phyloP scores from a whole-genome alignment of 2,888 invertebrate genomes.

The Drosophila sordidula region DNA sequence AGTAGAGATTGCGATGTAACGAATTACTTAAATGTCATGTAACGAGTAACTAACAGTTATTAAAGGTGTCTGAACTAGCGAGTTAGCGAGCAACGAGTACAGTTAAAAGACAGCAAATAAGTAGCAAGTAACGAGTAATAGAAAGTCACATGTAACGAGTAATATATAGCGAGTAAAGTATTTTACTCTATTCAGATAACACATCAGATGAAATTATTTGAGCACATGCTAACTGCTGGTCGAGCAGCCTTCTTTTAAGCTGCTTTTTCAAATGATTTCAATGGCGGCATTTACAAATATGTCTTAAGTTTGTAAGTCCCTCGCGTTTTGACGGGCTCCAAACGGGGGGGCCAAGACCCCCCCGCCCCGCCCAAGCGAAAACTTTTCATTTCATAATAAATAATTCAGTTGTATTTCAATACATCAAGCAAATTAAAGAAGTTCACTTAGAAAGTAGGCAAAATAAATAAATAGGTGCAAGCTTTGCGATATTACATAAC shows the following conservation, averaged over 20 bases:
- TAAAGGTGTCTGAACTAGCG: neutral
- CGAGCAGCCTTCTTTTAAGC: too few species aligned
- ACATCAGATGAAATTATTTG: neutral
- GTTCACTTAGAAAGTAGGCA: slow-evolving; percentile 55
- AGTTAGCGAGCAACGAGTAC: neutral
- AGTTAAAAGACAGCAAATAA: too few species aligned
- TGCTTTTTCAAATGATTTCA: neutral
- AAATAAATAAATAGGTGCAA: slow-evolving; percentile 59
- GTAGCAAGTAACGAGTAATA: too few species aligned
- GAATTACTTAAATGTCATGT: neutral
- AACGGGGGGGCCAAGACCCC: neutral
- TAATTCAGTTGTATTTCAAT: slow-evolving; percentile 59
- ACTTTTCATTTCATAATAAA: slow-evolving; percentile 53
- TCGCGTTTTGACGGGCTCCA: neutral
- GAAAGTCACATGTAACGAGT: too few species aligned
- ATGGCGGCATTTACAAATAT: slow-evolving; percentile 8
- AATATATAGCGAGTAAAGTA: neutral
- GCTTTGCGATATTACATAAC: slow-evolving; percentile 23
- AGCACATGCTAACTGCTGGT: slow-evolving; percentile 5
- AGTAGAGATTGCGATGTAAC: neutral
- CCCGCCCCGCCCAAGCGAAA: slow-evolving; percentile 3
- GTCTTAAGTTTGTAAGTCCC: slow-evolving; percentile 13
- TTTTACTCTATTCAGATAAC: too few species aligned
- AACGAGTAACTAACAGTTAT: neutral
- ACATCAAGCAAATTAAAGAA: slow-evolving; percentile 55